Percentiles rank a stretch among this genome's conserved stretches.
phyloP scores from a whole-genome alignment of 2,888 invertebrate species.

The Quadriops clusia region DNA sequence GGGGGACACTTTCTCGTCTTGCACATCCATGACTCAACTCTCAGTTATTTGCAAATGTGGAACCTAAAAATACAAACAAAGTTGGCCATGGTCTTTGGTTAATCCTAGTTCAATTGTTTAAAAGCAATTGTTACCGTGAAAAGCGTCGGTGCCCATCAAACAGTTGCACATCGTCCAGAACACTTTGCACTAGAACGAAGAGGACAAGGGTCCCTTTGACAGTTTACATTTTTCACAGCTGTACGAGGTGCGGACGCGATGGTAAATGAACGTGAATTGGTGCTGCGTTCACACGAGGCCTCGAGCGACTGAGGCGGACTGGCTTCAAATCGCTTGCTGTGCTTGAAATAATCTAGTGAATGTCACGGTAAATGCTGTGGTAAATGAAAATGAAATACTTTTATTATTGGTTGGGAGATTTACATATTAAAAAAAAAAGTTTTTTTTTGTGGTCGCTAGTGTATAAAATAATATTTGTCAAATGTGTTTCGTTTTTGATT shows the following conservation, averaged over 20 bases:
- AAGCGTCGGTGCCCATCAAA: slow-evolving; percentile 10
- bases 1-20: slow-evolving; percentile 19
- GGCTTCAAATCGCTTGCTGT: no score
- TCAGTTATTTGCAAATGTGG: slow-evolving; percentile 24
- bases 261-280: no score
- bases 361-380: no score
- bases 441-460: no score
- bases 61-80: slow-evolving; percentile 26
- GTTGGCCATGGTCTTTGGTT: slow-evolving; percentile 3
- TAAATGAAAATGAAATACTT: no score
- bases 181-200: slow-evolving; percentile 16
- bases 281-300: slow-evolving; percentile 11
- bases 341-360: no score
- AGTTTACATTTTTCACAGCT: slow-evolving; percentile 22
- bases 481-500: no score
- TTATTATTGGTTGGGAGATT: no score
- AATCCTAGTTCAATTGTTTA: slow-evolving; percentile 10
- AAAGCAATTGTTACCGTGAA: slow-evolving; percentile 7
- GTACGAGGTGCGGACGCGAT: slow-evolving; percentile 20
- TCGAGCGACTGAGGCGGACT: slow-evolving; percentile 6
- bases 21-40: slow-evolving; percentile 31
- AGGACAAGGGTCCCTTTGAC: slow-evolving; percentile 19
- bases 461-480: no score
- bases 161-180: slow-evolving; percentile 20
- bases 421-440: no score